Conservation (phyloP, 2,113 vertebrate genomes). For the Rattus norvegicus region GRCr8 NC_086023.1:153630501-153631000, state of each 20-base stretch:
- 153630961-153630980: not conserved
- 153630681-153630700: not conserved
- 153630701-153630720: not conserved
- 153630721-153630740: not conserved
- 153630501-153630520: not conserved
- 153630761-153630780: not conserved
- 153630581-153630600: constrained; percentile 12
- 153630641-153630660: not conserved
- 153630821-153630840: not conserved
- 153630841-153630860: not conserved
- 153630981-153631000: not conserved
- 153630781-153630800: not conserved
- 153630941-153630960: not conserved
- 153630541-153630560: not conserved
- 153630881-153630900: not conserved
- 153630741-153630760: not conserved
- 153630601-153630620: not conserved
- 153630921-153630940: not conserved
- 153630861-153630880: not conserved
- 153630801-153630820: not conserved
- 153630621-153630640: not conserved
- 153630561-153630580: not conserved
- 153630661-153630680: not conserved
- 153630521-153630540: not conserved
- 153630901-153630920: not conserved